Conservation (phyloP, 2,888 invertebrate species). For the Acanthosepion pharaonis region DNA sequence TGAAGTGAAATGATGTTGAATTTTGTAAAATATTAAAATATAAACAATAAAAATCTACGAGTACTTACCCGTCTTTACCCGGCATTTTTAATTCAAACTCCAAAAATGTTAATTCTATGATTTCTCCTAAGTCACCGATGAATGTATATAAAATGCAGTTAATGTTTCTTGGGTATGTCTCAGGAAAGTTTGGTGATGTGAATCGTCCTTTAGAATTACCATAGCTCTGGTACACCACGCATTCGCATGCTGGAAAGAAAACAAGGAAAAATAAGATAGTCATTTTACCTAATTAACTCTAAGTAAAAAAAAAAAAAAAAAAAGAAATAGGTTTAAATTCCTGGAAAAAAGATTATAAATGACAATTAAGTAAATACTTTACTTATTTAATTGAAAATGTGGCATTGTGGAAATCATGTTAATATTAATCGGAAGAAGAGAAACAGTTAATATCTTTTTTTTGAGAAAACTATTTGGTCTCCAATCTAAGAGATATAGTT, state of each 20-base stretch:
- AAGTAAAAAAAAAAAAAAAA: neutral
- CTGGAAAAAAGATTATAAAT: neutral
- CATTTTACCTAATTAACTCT: neutral
- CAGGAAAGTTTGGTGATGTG: conserved; percentile 88
- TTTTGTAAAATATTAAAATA: neutral
- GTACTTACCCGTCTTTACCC: conserved; percentile 53
- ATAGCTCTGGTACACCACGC: conserved; percentile 86
- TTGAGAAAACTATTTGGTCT: neutral
- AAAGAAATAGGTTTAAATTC: neutral
- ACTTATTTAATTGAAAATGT: neutral
- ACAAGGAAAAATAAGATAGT: neutral
- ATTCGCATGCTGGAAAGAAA: conserved; percentile 85
- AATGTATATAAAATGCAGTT: conserved; percentile 90
- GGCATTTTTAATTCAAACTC: conserved; percentile 84
- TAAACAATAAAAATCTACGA: neutral
- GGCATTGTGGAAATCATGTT: neutral
- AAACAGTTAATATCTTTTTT: neutral
- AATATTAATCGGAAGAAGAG: neutral
- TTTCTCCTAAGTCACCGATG: conserved; percentile 84
- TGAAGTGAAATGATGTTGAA: neutral
- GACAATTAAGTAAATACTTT: neutral
- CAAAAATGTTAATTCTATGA: conserved; percentile 86
- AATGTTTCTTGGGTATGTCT: conserved; percentile 83
- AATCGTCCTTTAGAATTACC: conserved; percentile 85
- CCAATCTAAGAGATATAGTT: neutral